Conservation (phyloP, 2,888 invertebrate genomes). For the Leucania comma region DNA sequence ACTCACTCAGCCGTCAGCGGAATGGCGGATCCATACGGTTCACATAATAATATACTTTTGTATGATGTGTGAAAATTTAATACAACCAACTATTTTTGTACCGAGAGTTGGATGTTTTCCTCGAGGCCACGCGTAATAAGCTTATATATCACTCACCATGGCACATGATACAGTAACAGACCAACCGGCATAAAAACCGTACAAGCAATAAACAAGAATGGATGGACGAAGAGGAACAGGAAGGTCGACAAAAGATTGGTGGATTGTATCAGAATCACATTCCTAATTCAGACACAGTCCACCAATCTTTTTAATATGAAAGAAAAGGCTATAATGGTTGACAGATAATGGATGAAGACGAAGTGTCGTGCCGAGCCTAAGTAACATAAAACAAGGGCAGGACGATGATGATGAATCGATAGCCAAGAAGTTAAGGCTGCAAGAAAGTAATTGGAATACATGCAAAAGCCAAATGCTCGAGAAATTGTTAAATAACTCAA, state of each 20-base stretch:
- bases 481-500: too few species aligned
- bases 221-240: not conserved
- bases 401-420: not conserved
- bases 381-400: not conserved
- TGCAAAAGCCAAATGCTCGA: not conserved
- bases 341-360: not conserved
- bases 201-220: not conserved
- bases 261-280: not conserved
- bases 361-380: not conserved
- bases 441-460: too few species aligned
- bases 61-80: constrained; percentile 7
- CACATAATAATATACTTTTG: not conserved
- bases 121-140: constrained; percentile 30
- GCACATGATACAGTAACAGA: constrained; percentile 24
- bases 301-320: too few species aligned
- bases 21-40: not conserved
- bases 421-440: too few species aligned
- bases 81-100: constrained; percentile 39
- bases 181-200: not conserved
- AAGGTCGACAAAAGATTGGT: not conserved
- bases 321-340: not conserved
- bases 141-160: constrained; percentile 35
- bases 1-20: not conserved
- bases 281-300: too few species aligned
- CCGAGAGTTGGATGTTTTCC: constrained; percentile 18